Percentiles rank a stretch among this genome's conserved stretches.
These are phyloP conservation scores for Abscondita cerata DNA, from an alignment of 2,888 invertebrate species.

Conservation along the genomic window DNA sequence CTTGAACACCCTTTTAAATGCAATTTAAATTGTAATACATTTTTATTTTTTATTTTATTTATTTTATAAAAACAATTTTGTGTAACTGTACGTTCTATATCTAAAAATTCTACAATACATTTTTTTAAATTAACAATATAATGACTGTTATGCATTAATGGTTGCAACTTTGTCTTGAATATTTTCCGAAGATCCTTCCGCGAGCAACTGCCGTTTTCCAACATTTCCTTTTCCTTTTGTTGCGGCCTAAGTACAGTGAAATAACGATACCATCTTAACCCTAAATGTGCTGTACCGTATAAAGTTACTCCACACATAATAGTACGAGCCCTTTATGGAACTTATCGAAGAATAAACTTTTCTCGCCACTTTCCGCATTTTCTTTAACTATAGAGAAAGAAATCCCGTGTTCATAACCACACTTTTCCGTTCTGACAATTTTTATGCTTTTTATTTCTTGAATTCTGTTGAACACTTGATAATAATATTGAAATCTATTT, in stretches of 20 bases:
- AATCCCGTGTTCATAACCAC: too few species aligned
- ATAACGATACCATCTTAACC: slow-evolving; percentile 60
- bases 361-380: slow-evolving; percentile 55
- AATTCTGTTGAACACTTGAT: too few species aligned
- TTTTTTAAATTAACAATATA: slow-evolving; percentile 2
- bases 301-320: slow-evolving; percentile 64
- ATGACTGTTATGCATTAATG: slow-evolving; percentile 5
- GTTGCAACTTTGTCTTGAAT: slow-evolving; percentile 54
- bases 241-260: slow-evolving; percentile 61
- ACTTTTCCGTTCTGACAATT: too few species aligned
- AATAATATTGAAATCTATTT: too few species aligned
- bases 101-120: background rate
- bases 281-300: slow-evolving; percentile 60
- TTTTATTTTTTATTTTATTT: background rate
- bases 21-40: slow-evolving; percentile 8
- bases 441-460: too few species aligned
- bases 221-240: slow-evolving; percentile 52
- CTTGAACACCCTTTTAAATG: slow-evolving; percentile 22
- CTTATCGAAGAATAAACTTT: slow-evolving; percentile 57
- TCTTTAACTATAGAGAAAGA: too few species aligned
- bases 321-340: slow-evolving; percentile 65
- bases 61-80: background rate
- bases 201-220: slow-evolving; percentile 58
- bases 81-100: background rate
- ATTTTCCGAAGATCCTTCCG: slow-evolving; percentile 58